Conservation (phyloP, 2,113 vertebrate genomes). For the Cynopterus brachyotis region DNA sequence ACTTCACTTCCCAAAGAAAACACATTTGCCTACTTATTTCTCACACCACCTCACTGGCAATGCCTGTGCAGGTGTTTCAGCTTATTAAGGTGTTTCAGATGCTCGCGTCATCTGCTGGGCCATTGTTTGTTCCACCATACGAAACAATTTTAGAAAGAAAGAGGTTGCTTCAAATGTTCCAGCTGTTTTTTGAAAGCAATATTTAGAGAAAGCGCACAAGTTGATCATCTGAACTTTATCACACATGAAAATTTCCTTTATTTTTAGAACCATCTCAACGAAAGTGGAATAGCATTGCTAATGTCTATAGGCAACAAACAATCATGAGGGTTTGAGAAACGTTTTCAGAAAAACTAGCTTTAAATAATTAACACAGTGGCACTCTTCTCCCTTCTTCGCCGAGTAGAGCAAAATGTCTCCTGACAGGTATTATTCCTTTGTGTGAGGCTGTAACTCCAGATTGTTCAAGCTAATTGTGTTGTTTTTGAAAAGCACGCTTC, state of each 20-base stretch:
- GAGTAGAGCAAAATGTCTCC: conserved; percentile 17
- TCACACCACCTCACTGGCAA: neutral
- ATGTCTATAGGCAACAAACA: neutral
- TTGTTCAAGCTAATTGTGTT: neutral
- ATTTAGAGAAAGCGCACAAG: neutral
- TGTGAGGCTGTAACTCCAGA: neutral
- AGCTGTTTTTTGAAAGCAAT: neutral
- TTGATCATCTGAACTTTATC: neutral
- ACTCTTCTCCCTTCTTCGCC: neutral
- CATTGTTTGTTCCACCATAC: neutral
- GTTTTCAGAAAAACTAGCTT: conserved; percentile 46
- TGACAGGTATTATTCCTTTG: conserved; percentile 29
- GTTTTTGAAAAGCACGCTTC: neutral
- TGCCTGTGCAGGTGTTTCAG: no score
- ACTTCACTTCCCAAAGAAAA: neutral
- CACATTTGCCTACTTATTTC: neutral
- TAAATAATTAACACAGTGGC: conserved; percentile 63
- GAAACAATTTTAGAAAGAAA: neutral
- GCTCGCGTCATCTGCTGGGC: neutral
- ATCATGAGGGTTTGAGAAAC: neutral
- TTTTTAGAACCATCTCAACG: neutral
- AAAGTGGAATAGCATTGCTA: neutral
- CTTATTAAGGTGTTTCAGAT: neutral
- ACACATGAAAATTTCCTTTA: neutral
- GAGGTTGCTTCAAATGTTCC: neutral